phyloP scores from a whole-genome alignment of 1,140 invertebrate genomes.

The Plectus sambesii region DNA sequence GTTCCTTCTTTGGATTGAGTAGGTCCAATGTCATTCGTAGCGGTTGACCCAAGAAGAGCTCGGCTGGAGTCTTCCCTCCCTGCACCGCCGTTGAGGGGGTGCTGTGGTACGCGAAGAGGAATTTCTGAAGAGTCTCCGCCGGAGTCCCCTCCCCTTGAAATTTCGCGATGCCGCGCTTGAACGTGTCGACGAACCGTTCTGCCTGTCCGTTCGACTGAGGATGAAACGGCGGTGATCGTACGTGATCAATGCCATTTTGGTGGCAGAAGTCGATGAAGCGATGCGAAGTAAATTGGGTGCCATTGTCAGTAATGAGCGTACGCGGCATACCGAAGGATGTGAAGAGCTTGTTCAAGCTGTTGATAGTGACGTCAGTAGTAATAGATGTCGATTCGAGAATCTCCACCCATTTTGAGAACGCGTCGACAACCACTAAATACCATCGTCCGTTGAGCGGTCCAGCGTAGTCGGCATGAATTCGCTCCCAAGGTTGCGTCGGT shows the following conservation, averaged over 20 bases:
- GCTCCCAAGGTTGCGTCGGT: conserved; percentile 36
- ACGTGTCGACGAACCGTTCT: conserved; percentile 42
- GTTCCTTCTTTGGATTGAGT: too few species aligned
- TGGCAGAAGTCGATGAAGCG: conserved; percentile 39
- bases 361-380: too few species aligned
- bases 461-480: conserved; percentile 47
- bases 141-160: conserved; percentile 1
- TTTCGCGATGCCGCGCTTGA: conserved; percentile 21
- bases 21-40: too few species aligned
- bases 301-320: conserved; percentile 46
- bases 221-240: conserved; percentile 33
- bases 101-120: conserved; percentile 9
- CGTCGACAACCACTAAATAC: conserved; percentile 49
- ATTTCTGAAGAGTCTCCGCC: conserved; percentile 13
- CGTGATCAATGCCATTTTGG: conserved; percentile 26
- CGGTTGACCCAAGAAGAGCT: too few species aligned
- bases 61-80: too few species aligned
- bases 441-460: conserved; percentile 41
- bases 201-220: conserved; percentile 40
- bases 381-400: conserved; percentile 42
- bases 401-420: conserved; percentile 50
- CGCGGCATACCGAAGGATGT: too few species aligned
- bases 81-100: too few species aligned
- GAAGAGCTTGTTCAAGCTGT: too few species aligned
- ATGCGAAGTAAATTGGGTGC: conserved; percentile 37